Evolutionary conservation across 1,140 invertebrate species (phyloP).

Genomic region (Nymphalis io): DNA sequence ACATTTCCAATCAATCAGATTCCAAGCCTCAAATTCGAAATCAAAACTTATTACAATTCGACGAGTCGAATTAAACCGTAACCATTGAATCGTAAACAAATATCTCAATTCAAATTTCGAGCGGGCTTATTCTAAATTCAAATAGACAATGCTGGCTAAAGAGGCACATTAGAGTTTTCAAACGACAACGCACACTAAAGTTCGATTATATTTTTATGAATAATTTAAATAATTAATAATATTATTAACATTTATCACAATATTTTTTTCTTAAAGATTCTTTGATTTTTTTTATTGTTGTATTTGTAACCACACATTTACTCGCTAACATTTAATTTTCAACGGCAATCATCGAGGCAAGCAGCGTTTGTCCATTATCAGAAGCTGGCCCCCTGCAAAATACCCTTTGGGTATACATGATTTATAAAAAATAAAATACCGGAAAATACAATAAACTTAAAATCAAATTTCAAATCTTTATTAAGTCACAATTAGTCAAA

Average conservation of each 20-base stretch:
- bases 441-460: too few relatives aligned
- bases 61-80: constrained; percentile 68
- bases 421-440: too few relatives aligned
- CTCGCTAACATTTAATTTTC: too few relatives aligned
- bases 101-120: constrained; percentile 73
- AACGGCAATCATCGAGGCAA: too few relatives aligned
- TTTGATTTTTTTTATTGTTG: constrained; percentile 13
- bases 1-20: not conserved
- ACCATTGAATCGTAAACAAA: constrained; percentile 73
- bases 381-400: too few relatives aligned
- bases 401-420: too few relatives aligned
- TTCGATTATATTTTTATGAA: constrained; percentile 15
- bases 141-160: constrained; percentile 68
- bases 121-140: constrained; percentile 72
- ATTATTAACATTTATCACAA: too few relatives aligned
- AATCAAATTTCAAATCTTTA: too few relatives aligned
- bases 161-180: constrained; percentile 58
- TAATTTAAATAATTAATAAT: too few relatives aligned
- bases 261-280: too few relatives aligned
- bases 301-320: not conserved
- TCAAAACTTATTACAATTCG: constrained; percentile 47
- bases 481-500: too few relatives aligned
- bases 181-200: constrained; percentile 43
- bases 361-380: too few relatives aligned
- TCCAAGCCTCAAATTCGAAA: constrained; percentile 29